Evolutionary conservation across 2,888 invertebrate species (phyloP).

Genomic region (Tinea trinotella): DNA sequence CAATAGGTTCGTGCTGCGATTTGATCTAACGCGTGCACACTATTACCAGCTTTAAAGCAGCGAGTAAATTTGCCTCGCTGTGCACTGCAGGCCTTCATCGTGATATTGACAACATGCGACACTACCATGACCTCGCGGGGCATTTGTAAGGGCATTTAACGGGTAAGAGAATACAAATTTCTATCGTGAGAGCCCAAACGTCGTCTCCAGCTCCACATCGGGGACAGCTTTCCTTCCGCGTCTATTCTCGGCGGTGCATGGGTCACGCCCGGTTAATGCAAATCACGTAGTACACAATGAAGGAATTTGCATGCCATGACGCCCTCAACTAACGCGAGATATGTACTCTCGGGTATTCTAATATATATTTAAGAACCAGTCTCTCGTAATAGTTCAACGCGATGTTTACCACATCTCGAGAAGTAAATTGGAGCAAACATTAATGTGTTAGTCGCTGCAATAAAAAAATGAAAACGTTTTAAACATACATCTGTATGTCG

Average conservation of each 20-base stretch:
- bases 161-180: slow-evolving; percentile 1
- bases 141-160: slow-evolving; percentile 16
- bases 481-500: slow-evolving; percentile 31
- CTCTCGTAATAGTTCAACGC: neutral
- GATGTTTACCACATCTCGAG: neutral
- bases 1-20: slow-evolving; percentile 46
- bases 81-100: neutral
- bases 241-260: slow-evolving; percentile 48
- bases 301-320: slow-evolving; percentile 46
- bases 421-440: neutral
- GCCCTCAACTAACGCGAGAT: slow-evolving; percentile 25
- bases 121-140: slow-evolving; percentile 10
- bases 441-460: neutral
- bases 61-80: neutral
- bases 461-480: slow-evolving; percentile 3
- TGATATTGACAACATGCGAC: slow-evolving; percentile 11
- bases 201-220: slow-evolving; percentile 38
- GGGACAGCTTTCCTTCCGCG: slow-evolving; percentile 65
- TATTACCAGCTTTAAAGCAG: slow-evolving; percentile 23
- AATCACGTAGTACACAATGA: slow-evolving; percentile 48
- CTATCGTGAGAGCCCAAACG: slow-evolving; percentile 7
- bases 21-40: slow-evolving; percentile 47
- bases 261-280: slow-evolving; percentile 51
- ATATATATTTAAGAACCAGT: neutral
- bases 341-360: neutral